phyloP scores from a whole-genome alignment of 2,888 invertebrate species.

The Pristionchus fissidentatus region DNA sequence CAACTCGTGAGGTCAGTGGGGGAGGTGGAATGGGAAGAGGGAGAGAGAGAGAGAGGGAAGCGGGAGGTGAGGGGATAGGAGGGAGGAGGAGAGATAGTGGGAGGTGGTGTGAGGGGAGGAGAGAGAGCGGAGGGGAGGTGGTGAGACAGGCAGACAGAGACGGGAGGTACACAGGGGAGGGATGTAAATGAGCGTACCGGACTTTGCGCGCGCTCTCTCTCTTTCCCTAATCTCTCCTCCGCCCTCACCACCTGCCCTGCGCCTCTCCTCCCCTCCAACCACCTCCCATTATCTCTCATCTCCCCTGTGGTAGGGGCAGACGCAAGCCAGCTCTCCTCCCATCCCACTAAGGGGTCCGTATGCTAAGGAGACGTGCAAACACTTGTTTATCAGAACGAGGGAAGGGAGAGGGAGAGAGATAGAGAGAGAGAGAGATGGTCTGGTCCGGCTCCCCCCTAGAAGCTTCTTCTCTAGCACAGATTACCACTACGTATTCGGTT shows the following conservation, averaged over 20 bases:
- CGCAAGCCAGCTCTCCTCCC: too few relatives aligned
- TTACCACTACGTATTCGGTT: too few relatives aligned
- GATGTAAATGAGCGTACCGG: background rate
- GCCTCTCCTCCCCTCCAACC: background rate
- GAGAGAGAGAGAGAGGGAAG: background rate
- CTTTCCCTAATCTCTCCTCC: background rate
- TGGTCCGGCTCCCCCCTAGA: too few relatives aligned
- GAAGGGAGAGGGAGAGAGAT: too few relatives aligned
- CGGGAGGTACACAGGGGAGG: background rate
- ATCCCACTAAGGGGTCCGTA: too few relatives aligned
- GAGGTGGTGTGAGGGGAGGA: background rate
- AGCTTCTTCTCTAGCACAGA: too few relatives aligned
- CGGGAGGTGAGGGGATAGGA: background rate
- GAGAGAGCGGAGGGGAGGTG: too few relatives aligned
- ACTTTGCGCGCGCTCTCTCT: background rate
- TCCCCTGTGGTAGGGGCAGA: too few relatives aligned
- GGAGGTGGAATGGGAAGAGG: background rate
- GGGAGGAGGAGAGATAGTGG: background rate
- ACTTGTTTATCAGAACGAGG: too few relatives aligned
- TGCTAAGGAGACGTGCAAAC: too few relatives aligned
- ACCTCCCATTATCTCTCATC: background rate
- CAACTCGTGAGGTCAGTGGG: too few relatives aligned
- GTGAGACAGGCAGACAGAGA: background rate
- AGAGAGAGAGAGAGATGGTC: too few relatives aligned
- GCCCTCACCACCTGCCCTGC: background rate